Conservation (phyloP, 2,888 invertebrate species). For the Acanthosepion pharaonis region DNA sequence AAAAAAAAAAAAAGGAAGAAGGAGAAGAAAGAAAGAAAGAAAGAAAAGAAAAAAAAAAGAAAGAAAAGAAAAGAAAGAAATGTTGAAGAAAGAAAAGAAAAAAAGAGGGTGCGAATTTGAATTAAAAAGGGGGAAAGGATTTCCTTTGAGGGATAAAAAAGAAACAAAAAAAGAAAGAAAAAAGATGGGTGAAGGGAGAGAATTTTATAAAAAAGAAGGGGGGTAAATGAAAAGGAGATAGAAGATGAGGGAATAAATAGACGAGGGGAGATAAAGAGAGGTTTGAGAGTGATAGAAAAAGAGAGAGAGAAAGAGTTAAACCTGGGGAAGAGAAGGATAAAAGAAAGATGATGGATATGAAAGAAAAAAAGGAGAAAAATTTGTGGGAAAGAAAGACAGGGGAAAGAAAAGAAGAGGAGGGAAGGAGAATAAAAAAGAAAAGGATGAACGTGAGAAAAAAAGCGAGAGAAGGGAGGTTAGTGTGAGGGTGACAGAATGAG, state of each 20-base stretch:
- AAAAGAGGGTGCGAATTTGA: not conserved
- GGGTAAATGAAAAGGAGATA: not conserved
- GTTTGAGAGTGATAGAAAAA: not conserved
- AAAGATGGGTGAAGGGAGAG: not conserved
- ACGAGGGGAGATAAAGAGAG: no score
- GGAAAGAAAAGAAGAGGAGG: rapidly evolving
- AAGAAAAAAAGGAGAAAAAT: not conserved
- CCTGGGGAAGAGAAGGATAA: not conserved
- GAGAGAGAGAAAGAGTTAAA: not conserved
- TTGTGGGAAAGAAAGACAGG: not conserved
- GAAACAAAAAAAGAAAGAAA: no score
- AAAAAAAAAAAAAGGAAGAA: not conserved
- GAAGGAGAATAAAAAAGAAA: not conserved
- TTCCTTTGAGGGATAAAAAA: not conserved
- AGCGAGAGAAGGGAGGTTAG: no score
- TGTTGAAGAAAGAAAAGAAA: no score
- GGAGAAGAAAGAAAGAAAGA: not conserved
- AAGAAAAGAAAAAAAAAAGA: not conserved
- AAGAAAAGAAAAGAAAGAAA: no score
- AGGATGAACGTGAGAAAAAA: not conserved
- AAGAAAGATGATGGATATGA: not conserved
- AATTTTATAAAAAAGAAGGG: not conserved
- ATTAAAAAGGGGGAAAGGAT: not conserved
- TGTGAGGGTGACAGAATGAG: not conserved
- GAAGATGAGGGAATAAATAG: not conserved